phyloP scores from a whole-genome alignment of 2,888 invertebrate genomes.

The Tipula unca region DNA sequence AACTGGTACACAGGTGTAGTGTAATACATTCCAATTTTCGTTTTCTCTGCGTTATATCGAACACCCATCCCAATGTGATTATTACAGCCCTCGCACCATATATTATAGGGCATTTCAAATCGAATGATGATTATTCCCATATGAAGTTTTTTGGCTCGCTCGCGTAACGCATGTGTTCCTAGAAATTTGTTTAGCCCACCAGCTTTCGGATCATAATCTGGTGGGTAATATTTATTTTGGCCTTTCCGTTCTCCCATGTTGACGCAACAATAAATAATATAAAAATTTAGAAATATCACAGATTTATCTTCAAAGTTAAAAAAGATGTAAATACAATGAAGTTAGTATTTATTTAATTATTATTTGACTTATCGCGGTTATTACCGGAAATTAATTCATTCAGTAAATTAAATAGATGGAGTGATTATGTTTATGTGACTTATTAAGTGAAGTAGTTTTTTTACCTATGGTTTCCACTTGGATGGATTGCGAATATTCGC shows the following conservation, averaged over 20 bases:
- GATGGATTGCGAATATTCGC: too few relatives aligned
- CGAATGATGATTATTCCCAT: conserved; percentile 74
- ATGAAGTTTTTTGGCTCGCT: conserved; percentile 90
- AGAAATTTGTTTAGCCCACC: conserved; percentile 92
- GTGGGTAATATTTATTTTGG: conserved; percentile 95
- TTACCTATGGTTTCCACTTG: too few relatives aligned
- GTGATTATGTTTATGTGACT: too few relatives aligned
- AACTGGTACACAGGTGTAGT: conserved; percentile 97
- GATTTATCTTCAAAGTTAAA: background rate
- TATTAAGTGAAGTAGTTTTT: too few relatives aligned
- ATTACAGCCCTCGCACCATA: conserved; percentile 97
- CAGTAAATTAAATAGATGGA: too few relatives aligned
- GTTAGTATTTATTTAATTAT: background rate
- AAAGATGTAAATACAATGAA: background rate
- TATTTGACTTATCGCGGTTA: background rate
- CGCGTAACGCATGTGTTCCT: conserved; percentile 90
- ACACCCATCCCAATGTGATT: conserved; percentile 99
- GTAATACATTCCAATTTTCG: conserved; percentile 94
- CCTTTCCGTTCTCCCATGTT: conserved; percentile 97
- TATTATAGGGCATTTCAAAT: conserved; percentile 99
- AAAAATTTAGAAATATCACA: background rate
- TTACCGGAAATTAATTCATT: background rate
- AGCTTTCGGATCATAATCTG: conserved; percentile 93
- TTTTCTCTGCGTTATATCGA: conserved; percentile 91
- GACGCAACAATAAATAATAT: conserved; percentile 15